Evolutionary conservation across 64 coral and sea anemone genomes (phyloP).

Genomic region (Dendrophyllia cribrosa): DNA sequence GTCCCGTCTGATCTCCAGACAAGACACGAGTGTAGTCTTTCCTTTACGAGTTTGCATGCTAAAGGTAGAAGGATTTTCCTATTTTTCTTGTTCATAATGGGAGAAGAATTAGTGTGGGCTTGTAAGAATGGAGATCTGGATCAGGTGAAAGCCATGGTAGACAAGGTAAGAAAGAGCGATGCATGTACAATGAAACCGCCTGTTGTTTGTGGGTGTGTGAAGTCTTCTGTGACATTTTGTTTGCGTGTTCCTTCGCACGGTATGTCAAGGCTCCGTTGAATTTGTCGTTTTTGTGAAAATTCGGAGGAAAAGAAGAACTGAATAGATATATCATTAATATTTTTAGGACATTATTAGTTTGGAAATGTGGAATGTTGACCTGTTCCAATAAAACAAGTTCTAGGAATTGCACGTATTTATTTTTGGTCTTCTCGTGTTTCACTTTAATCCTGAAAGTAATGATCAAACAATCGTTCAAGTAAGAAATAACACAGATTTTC

Average conservation of each 20-base stretch:
- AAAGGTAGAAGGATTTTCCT: constrained; percentile 11
- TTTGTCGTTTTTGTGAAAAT: background rate
- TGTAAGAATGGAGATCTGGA: constrained; percentile 73
- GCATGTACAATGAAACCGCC: background rate
- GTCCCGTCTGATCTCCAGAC: background rate
- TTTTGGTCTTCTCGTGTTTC: background rate
- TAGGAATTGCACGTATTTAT: background rate
- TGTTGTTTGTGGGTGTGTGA: background rate
- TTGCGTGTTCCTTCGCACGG: background rate
- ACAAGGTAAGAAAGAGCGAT: constrained; percentile 21
- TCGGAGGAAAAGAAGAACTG: background rate
- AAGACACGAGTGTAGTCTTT: background rate
- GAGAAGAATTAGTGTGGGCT: constrained; percentile 57
- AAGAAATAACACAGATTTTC: background rate
- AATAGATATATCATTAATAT: background rate
- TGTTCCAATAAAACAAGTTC: background rate
- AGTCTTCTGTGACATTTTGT: background rate
- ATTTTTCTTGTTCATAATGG: constrained; percentile 25
- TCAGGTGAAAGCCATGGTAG: constrained; percentile 45
- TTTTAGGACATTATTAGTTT: too few species aligned
- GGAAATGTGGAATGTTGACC: too few species aligned
- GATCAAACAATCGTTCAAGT: background rate
- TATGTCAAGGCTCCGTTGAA: background rate
- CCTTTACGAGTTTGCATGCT: background rate
- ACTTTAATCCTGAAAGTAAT: background rate